phyloP scores from a whole-genome alignment of 1,140 invertebrate genomes.

The Bombus sibiricus region DNA sequence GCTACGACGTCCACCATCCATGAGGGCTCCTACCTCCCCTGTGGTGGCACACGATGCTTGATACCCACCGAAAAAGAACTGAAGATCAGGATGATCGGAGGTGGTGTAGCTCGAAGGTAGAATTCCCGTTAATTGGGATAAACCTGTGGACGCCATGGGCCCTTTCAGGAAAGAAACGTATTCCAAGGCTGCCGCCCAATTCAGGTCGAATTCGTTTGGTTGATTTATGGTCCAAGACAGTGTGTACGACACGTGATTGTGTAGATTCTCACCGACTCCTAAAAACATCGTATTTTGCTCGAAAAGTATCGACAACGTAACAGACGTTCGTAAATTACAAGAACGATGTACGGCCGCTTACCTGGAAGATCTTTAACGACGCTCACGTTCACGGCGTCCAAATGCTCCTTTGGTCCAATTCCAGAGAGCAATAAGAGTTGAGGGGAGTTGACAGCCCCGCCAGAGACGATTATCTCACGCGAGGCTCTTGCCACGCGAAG shows the following conservation, averaged over 20 bases:
- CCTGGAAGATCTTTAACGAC: constrained; percentile 85
- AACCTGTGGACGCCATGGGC: constrained; percentile 85
- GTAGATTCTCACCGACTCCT: constrained; percentile 90
- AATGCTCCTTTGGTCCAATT: constrained; percentile 86
- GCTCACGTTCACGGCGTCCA: constrained; percentile 79
- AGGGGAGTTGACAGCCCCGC: constrained; percentile 86
- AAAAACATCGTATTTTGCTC: not conserved
- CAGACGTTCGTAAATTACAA: not conserved
- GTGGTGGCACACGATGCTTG: constrained; percentile 85
- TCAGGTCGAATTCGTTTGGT: constrained; percentile 84
- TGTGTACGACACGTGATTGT: constrained; percentile 87
- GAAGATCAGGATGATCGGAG: constrained; percentile 85
- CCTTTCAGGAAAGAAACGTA: constrained; percentile 85
- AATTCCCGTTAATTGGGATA: constrained; percentile 86
- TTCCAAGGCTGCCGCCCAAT: constrained; percentile 84
- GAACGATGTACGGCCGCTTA: not conserved
- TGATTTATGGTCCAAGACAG: constrained; percentile 82
- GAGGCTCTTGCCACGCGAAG: constrained; percentile 68
- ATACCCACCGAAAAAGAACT: constrained; percentile 88
- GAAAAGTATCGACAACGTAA: too few relatives aligned
- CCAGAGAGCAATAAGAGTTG: constrained; percentile 88
- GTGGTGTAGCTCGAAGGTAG: constrained; percentile 85
- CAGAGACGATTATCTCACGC: constrained; percentile 83
- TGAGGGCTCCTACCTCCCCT: constrained; percentile 80
- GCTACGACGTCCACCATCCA: constrained; percentile 85